Evolutionary conservation across 1,140 invertebrate species (phyloP), one percentile per base, ranked within the genome.

Genomic region (Globodera rostochiensis): DNA sequence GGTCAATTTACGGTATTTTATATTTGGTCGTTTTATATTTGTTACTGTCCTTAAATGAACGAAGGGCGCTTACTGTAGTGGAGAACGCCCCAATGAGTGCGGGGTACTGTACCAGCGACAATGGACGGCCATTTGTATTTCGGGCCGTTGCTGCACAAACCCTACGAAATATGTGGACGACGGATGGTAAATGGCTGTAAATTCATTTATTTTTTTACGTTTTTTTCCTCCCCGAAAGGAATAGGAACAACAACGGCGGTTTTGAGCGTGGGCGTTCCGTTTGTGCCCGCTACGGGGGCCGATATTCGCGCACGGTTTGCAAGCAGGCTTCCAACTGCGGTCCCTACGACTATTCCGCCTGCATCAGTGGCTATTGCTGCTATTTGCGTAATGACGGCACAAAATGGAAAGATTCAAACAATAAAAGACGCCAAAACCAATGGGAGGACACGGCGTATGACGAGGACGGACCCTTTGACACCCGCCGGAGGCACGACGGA

Each of bases 301-400:
- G 19, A 47, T 71, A 71, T 19, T 45, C 69, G 69, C 69, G 69
- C 69, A 36, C 25, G 0, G 25, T 25, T 13, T 71, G 69, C 69
- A 36, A 71, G 36, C 19, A 19, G 69, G 69, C 69, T 6, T 36
- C 69, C 69, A 71, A 71, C 69, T 71, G 69, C 21, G 69, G 69
- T 36, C 69, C 69, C 25, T 13, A 36, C 25, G 69, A 71, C 5
- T 45, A 47, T 47, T 71, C 19, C 69, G 46, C 46, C 1, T 71
- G 69, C 25, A 47, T 71, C 1, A 71, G 69, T 11, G 69, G 69
- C 7, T 71, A 11, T 47, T 71, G 69, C 69, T 71, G 69, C 69
- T 71, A 25, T 47, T 71, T 36, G 69, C 8, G 13, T 21, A 4
- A 19, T 4, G 21, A 4, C 19, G 69, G n/a, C 69, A 47, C 69